Conservation (phyloP, 2,113 vertebrate species). For the Brachirus orientalis region DNA sequence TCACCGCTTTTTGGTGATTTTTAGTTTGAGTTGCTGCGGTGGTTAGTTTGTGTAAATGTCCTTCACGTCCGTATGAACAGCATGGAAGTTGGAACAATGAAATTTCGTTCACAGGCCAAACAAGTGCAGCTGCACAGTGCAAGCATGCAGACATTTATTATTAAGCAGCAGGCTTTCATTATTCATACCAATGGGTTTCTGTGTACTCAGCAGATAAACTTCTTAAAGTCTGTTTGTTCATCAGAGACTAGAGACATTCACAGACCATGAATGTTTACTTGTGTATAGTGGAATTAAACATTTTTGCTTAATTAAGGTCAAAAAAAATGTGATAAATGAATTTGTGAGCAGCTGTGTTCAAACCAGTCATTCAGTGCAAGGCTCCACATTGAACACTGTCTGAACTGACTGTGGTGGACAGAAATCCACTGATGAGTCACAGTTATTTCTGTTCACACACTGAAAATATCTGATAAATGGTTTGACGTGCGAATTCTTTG, state of each 20-base stretch:
- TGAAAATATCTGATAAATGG: conserved; percentile 22
- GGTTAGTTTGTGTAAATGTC: conserved; percentile 39
- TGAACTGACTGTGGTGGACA: conserved; percentile 24
- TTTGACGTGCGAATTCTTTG: not conserved
- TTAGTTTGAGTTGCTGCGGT: not conserved
- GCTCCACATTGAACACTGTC: conserved; percentile 25
- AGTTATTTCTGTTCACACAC: conserved; percentile 28
- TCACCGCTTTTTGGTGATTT: not conserved
- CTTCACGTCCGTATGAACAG: conserved; percentile 50
- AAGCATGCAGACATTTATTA: conserved; percentile 72
- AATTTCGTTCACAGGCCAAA: conserved; percentile 64
- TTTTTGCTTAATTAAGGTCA: conserved; percentile 57
- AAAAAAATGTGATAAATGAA: conserved; percentile 36
- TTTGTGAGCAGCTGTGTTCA: conserved; percentile 38
- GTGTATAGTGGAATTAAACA: conserved; percentile 35
- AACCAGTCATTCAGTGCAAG: conserved; percentile 11
- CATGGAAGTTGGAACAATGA: conserved; percentile 56
- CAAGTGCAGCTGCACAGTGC: conserved; percentile 58
- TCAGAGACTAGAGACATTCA: conserved; percentile 60
- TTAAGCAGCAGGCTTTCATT: conserved; percentile 70
- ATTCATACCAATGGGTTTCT: conserved; percentile 73
- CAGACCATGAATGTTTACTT: conserved; percentile 63
- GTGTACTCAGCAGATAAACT: conserved; percentile 68
- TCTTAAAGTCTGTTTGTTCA: conserved; percentile 69
- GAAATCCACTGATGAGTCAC: conserved; percentile 15